Conservation (phyloP, 2,888 invertebrate genomes). For the Lasioglossum vierecki region DNA sequence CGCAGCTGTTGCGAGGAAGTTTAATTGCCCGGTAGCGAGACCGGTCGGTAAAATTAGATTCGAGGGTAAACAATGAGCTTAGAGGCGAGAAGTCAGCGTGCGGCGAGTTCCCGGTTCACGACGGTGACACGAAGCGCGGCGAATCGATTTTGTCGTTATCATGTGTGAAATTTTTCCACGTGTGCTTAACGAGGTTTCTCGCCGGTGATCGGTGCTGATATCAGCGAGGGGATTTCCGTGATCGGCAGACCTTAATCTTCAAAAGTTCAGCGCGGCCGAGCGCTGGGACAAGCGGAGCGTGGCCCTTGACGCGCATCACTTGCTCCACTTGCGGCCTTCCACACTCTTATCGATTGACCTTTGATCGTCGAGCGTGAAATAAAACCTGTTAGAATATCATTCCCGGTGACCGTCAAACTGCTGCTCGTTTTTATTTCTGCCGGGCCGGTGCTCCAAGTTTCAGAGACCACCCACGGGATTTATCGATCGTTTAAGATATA, state of each 20-base stretch:
- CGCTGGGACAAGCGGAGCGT: slow-evolving; percentile 39
- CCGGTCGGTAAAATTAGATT: background rate
- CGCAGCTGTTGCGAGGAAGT: background rate
- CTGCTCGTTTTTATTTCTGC: background rate
- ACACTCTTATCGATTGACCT: slow-evolving; percentile 54
- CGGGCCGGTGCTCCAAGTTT: background rate
- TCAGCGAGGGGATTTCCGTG: slow-evolving; percentile 24
- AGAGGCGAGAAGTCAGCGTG: background rate
- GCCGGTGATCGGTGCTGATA: background rate
- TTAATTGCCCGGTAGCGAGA: background rate
- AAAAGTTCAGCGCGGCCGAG: slow-evolving; percentile 56
- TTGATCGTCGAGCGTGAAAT: slow-evolving; percentile 64
- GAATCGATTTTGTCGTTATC: slow-evolving; percentile 31
- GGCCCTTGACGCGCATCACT: slow-evolving; percentile 36
- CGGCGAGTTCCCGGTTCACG: background rate
- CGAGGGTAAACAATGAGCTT: background rate
- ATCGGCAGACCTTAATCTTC: slow-evolving; percentile 52
- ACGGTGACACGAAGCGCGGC: background rate
- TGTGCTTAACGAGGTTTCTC: slow-evolving; percentile 36
- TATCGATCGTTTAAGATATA: background rate
- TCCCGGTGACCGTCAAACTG: slow-evolving; percentile 9
- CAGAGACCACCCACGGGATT: background rate
- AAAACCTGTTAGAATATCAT: slow-evolving; percentile 31
- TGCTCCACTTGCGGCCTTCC: slow-evolving; percentile 25
- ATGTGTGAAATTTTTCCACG: slow-evolving; percentile 38